phyloP scores from a whole-genome alignment of 2,888 invertebrate genomes.

The Pandemis heparana region DNA sequence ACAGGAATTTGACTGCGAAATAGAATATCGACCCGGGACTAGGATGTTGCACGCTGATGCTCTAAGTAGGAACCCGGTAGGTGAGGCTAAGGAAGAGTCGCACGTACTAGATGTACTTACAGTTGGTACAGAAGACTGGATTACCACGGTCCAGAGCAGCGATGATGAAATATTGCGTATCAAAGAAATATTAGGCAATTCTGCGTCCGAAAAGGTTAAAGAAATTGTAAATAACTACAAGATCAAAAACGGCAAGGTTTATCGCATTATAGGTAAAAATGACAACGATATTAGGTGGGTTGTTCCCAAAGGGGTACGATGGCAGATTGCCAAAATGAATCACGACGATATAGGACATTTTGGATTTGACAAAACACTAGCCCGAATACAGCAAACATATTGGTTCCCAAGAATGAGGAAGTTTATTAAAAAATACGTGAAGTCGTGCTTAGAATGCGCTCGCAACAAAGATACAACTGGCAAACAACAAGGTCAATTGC shows the following conservation, averaged over 20 bases:
- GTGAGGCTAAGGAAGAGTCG: no score
- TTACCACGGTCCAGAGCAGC: background rate
- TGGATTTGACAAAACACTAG: background rate
- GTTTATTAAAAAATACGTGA: background rate
- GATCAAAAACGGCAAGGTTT: background rate
- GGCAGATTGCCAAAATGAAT: background rate
- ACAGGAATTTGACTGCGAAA: no score
- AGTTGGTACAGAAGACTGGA: background rate
- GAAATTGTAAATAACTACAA: background rate
- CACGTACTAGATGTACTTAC: no score
- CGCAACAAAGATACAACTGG: background rate
- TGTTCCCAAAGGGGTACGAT: no score
- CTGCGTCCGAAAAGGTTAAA: background rate
- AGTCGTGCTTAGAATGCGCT: background rate
- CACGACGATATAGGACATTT: background rate
- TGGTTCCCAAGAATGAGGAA: conserved; percentile 5
- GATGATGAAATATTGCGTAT: background rate
- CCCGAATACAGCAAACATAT: background rate
- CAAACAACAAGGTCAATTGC: background rate
- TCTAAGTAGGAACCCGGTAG: no score
- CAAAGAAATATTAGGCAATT: background rate
- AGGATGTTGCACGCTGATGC: no score
- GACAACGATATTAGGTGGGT: background rate
- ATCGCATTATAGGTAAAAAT: background rate
- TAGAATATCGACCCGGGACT: no score